Evolutionary conservation across 2,888 invertebrate species (phyloP).

Genomic region (Andricus quercusramuli): DNA sequence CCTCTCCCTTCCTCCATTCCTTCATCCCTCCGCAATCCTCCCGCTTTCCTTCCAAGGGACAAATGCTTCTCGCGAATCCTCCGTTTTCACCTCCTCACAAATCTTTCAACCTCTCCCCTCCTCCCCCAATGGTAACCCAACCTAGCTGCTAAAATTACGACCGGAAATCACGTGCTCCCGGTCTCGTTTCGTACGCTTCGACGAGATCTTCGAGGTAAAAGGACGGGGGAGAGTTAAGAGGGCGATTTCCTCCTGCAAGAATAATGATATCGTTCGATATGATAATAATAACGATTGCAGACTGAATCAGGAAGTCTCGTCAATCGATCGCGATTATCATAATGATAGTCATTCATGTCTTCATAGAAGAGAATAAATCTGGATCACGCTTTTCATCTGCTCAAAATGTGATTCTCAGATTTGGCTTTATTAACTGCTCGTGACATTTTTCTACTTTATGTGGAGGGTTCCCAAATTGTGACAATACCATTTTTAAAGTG

Average conservation of each 20-base stretch:
- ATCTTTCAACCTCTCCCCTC: slow-evolving; percentile 15
- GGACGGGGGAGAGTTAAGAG: slow-evolving; percentile 53
- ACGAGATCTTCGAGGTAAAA: slow-evolving; percentile 48
- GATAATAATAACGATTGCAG: slow-evolving; percentile 42
- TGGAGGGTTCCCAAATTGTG: too few species aligned
- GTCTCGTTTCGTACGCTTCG: slow-evolving; percentile 52
- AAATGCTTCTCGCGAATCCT: slow-evolving; percentile 43
- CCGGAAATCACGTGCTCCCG: slow-evolving; percentile 60
- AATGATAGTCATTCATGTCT: slow-evolving; percentile 31
- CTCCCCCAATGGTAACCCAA: slow-evolving; percentile 50
- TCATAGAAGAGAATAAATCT: neutral
- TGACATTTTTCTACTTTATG: too few species aligned
- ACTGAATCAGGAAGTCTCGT: slow-evolving; percentile 13
- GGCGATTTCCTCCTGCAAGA: slow-evolving; percentile 54
- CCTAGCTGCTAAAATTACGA: slow-evolving; percentile 60
- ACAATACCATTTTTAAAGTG: too few species aligned
- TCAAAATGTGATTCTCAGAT: neutral
- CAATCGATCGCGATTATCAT: slow-evolving; percentile 31
- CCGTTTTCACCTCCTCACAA: slow-evolving; percentile 28
- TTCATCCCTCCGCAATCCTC: slow-evolving; percentile 20
- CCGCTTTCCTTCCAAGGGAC: slow-evolving; percentile 40
- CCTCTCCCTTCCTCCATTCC: slow-evolving; percentile 50
- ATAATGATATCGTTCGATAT: slow-evolving; percentile 49
- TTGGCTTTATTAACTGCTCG: neutral
- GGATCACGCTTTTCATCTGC: neutral